Evolutionary conservation across 2,797 vertebrate genomes (phyloP).

Genomic region (Macroramphosus scolopax): DNA sequence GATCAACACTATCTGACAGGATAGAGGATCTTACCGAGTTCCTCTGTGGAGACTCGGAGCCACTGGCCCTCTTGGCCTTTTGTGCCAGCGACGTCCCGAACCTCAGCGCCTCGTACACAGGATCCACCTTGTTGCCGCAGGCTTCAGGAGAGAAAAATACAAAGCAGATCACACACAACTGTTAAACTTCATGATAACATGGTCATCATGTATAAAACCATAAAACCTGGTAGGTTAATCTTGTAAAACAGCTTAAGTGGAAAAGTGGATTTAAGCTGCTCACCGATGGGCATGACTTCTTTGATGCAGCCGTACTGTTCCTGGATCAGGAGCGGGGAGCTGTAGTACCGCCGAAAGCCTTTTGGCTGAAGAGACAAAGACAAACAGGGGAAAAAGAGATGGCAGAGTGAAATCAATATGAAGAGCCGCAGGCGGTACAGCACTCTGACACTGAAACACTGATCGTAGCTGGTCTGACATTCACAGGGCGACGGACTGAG

Average conservation of each 20-base stretch:
- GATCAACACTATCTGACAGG: not conserved
- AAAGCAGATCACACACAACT: conserved; percentile 18
- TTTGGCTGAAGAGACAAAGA: conserved; percentile 84
- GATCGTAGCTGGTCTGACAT: conserved; percentile 3
- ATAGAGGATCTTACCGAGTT: conserved; percentile 83
- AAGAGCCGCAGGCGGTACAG: conserved; percentile 12
- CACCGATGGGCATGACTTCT: conserved; percentile 99
- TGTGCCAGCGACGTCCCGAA: conserved; percentile 97
- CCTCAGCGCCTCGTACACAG: conserved; percentile 94
- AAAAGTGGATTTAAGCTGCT: conserved; percentile 55
- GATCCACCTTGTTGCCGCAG: conserved; percentile 97
- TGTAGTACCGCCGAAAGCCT: conserved; percentile 96
- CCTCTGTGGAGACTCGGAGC: conserved; percentile 90
- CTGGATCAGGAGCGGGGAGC: conserved; percentile 96
- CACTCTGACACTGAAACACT: conserved; percentile 11
- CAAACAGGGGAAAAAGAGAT: conserved; percentile 11
- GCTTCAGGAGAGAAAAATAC: conserved; percentile 69
- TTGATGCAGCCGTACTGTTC: conserved; percentile 99
- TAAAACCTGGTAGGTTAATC: conserved; percentile 6
- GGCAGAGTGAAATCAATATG: conserved; percentile 13
- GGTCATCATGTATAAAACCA: conserved; percentile 5
- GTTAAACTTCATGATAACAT: not conserved
- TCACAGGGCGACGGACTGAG: too few relatives aligned
- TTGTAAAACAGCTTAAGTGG: conserved; percentile 11
- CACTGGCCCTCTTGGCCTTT: conserved; percentile 90